These are phyloP conservation scores for Murina feae DNA, from an alignment of 2,113 vertebrate genomes.

Conservation along the genomic window DNA sequence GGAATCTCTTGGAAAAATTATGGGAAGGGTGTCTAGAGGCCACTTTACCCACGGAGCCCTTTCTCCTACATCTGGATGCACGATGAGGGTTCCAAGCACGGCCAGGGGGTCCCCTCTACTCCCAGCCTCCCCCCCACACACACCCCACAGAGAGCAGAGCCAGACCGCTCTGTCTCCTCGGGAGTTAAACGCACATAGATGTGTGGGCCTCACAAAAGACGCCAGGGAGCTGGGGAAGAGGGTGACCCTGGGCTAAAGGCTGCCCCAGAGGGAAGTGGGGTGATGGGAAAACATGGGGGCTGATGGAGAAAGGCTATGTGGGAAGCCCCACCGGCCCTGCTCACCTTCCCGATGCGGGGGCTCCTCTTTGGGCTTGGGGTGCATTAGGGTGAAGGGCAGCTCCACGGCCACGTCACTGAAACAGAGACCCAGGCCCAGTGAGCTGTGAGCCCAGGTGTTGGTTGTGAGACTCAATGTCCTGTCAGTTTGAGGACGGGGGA, in stretches of 20 bases:
- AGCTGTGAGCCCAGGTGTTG: background rate
- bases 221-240: background rate
- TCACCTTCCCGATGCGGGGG: slow-evolving; percentile 87
- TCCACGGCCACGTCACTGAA: slow-evolving; percentile 93
- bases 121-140: background rate
- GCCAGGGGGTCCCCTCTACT: background rate
- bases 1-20: background rate
- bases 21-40: background rate
- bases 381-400: slow-evolving; percentile 96
- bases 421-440: slow-evolving; percentile 41
- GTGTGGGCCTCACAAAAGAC: background rate
- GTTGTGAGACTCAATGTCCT: background rate
- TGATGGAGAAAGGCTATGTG: background rate
- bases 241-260: background rate
- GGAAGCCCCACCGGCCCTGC: slow-evolving; percentile 10
- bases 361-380: slow-evolving; percentile 93
- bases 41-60: background rate
- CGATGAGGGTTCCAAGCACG: background rate
- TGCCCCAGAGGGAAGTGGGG: background rate
- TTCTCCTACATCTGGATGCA: background rate
- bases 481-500: background rate
- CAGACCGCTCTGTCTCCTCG: background rate
- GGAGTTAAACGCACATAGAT: background rate
- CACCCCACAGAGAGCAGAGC: background rate
- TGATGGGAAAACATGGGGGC: background rate